phyloP scores from a whole-genome alignment of 2,888 invertebrate genomes.

The Psylliodes chrysocephalus region DNA sequence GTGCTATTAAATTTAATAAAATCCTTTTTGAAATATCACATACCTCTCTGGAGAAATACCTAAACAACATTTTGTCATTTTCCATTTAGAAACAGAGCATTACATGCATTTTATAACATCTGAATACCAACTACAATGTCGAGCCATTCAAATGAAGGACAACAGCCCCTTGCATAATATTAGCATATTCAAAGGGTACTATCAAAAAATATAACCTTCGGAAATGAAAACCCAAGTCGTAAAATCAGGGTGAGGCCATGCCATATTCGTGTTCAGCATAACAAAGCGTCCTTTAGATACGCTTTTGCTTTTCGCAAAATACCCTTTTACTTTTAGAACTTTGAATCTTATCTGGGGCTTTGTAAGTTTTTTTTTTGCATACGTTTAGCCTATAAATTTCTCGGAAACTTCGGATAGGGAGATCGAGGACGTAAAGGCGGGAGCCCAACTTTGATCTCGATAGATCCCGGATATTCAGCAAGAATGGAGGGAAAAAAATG shows the following conservation, averaged over 20 bases:
- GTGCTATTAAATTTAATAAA: constrained; percentile 1
- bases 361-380: constrained; percentile 51
- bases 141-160: constrained; percentile 35
- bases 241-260: constrained; percentile 55
- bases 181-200: constrained; percentile 59
- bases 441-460: background rate
- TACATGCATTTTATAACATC: constrained; percentile 37
- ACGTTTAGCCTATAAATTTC: constrained; percentile 45
- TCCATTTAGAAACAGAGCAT: constrained; percentile 31
- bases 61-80: constrained; percentile 16
- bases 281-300: constrained; percentile 60
- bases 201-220: constrained; percentile 61
- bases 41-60: constrained; percentile 1
- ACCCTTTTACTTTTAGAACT: constrained; percentile 58
- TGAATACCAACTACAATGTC: constrained; percentile 29
- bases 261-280: constrained; percentile 55
- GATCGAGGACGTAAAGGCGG: constrained; percentile 12
- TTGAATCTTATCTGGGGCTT: constrained; percentile 50
- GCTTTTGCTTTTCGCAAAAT: constrained; percentile 61
- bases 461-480: background rate
- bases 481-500: background rate
- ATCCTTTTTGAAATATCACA: constrained; percentile 1
- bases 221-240: constrained; percentile 60
- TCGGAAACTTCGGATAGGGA: constrained; percentile 35
- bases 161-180: constrained; percentile 57